Evolutionary conservation across 1,140 invertebrate genomes (phyloP).

Genomic region (Drosophila kikkawai): DNA sequence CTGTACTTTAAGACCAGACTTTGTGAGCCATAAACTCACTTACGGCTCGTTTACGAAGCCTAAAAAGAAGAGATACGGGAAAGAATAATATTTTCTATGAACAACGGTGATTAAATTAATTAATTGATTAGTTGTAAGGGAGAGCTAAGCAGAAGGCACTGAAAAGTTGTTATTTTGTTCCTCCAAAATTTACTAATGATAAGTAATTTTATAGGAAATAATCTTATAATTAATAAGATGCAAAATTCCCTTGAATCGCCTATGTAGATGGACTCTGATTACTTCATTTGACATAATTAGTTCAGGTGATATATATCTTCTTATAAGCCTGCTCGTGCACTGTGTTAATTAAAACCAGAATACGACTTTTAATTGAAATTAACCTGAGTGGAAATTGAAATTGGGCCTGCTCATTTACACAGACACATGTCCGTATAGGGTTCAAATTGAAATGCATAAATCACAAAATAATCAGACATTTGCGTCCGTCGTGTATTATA

Average conservation of each 20-base stretch:
- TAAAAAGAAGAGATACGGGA: constrained; percentile 1
- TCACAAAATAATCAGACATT: constrained; percentile 80
- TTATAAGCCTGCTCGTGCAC: background rate
- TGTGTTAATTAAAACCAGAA: constrained; percentile 66
- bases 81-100: constrained; percentile 13
- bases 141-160: background rate
- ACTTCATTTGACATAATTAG: constrained; percentile 30
- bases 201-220: background rate
- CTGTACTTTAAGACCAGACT: constrained; percentile 27
- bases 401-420: constrained; percentile 52
- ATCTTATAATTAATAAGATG: background rate
- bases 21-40: constrained; percentile 39
- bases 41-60: constrained; percentile 25
- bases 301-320: constrained; percentile 10
- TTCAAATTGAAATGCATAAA: constrained; percentile 76
- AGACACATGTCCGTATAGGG: constrained; percentile 60
- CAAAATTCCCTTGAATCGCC: background rate
- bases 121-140: background rate
- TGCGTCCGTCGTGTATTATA: constrained; percentile 20
- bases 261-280: background rate
- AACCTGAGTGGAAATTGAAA: constrained; percentile 61
- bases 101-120: constrained; percentile 15
- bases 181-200: too few species aligned
- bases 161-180: too few species aligned
- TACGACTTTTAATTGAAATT: constrained; percentile 75